Evolutionary conservation across 2,888 invertebrate species (phyloP), one percentile per base, ranked within the genome.

Genomic region (Epinotia brunnichana): DNA sequence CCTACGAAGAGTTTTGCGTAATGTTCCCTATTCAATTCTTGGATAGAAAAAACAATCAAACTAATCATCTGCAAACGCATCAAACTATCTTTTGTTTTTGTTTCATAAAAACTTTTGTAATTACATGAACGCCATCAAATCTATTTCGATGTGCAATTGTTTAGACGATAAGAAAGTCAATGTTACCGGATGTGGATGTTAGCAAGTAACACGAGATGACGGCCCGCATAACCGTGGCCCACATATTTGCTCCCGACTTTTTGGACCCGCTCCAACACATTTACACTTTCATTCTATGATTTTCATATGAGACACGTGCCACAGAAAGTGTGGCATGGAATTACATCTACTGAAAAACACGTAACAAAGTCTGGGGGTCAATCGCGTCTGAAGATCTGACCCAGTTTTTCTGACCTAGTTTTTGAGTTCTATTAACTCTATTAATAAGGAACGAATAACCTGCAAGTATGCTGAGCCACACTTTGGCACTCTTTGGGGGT

Each of bases 111-210:
- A 41, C 75, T 74, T 82, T 82, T 80, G 81, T 83, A 80, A 76
- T 73, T 78, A 77, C 77, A 78, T 76, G 77, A 79, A 81, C 78
- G 80, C 78, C 81, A 79, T 85, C 80, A 86, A 87, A 83, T 83
- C 85, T 90, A 88, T 90, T 88, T 85, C 77, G 74, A 85, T 80
- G 77, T 78, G 74, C 80, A 82, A 85, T 85, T 89, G 90, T 91
- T 90, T 91, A 90, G 78, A 79, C 81, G 84, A 86, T 87, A 85
- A 87, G 89, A 91, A 90, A 91, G 90, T 91, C 90, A 91, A 90
- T 91, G 92, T 88, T 92, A 91, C 88, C 91, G 91, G 92, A 92
- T 86, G 89, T 85, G 84, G 83, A 83, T 83, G 84, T 82, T 83
- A 82, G 82, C 84, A 84, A n/a, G 88, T 88, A 91, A 90, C 83